Evolutionary conservation across 2,797 vertebrate species (phyloP).

Genomic region (Nyctalus aviator): DNA sequence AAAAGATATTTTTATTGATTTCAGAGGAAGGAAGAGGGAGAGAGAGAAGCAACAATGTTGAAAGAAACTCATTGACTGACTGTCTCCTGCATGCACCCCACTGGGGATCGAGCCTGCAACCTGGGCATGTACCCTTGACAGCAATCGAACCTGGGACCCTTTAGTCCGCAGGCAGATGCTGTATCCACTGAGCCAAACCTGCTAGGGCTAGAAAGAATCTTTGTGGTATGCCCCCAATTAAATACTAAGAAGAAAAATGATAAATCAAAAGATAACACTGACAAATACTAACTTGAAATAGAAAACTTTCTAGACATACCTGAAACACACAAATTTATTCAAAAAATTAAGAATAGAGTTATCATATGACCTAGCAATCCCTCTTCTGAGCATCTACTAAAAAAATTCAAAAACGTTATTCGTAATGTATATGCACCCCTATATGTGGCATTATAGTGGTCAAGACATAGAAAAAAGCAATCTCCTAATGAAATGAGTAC

Average conservation of each 20-base stretch:
- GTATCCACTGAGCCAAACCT: no score
- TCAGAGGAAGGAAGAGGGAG: no score
- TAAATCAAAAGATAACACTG: background rate
- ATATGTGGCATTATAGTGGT: background rate
- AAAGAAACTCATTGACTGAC: no score
- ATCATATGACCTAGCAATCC: background rate
- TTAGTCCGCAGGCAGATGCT: no score
- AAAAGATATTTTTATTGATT: no score
- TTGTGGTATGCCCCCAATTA: background rate
- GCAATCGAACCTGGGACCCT: no score
- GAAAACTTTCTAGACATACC: background rate
- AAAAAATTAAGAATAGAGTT: background rate
- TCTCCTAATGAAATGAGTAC: background rate
- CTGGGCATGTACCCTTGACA: no score
- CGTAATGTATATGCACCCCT: background rate
- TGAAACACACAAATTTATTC: background rate
- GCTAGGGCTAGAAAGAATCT: background rate
- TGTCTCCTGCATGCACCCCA: no score
- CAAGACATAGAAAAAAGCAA: background rate
- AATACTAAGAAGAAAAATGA: background rate
- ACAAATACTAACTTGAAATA: constrained; percentile 17
- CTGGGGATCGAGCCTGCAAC: no score
- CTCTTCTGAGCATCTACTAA: background rate
- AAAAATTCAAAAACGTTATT: background rate
- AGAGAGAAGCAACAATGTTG: no score